Evolutionary conservation across 2,888 invertebrate genomes (phyloP).

Genomic region (Sthenelais limicola): DNA sequence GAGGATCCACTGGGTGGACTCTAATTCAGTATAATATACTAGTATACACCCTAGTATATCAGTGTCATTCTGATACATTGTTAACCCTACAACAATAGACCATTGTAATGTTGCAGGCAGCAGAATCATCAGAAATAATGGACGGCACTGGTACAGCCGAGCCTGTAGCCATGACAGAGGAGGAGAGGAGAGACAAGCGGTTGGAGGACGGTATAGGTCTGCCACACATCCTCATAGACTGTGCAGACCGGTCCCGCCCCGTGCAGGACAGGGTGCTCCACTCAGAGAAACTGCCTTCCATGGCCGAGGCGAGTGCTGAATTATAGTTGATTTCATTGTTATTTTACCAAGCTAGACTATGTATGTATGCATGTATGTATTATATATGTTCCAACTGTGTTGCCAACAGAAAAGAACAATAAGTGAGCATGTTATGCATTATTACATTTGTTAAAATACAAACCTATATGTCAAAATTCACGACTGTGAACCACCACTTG

Average conservation of each 20-base stretch:
- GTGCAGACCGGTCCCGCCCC: constrained; percentile 52
- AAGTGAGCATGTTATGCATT: too few species aligned
- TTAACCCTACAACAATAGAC: too few species aligned
- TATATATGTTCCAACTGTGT: too few species aligned
- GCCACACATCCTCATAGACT: constrained; percentile 67
- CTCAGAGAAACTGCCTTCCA: constrained; percentile 56
- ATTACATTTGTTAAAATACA: too few species aligned
- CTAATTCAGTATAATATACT: too few species aligned
- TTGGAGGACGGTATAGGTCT: constrained; percentile 66
- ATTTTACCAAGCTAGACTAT: neutral
- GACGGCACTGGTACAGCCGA: neutral
- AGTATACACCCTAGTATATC: too few species aligned
- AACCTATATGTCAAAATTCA: too few species aligned
- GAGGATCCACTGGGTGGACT: too few species aligned
- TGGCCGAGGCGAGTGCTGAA: constrained; percentile 60
- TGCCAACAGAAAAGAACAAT: too few species aligned
- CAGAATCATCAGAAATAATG: neutral
- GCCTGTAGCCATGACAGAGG: constrained; percentile 50
- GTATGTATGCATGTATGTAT: neutral
- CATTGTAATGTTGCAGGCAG: too few species aligned
- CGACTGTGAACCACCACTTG: too few species aligned
- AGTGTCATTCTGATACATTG: too few species aligned
- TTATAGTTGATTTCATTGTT: neutral
- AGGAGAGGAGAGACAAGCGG: constrained; percentile 55
- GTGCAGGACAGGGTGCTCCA: constrained; percentile 32